These are phyloP conservation scores for Plestiodon gilberti DNA, from an alignment of 2,113 vertebrate genomes.

Conservation along the genomic window DNA sequence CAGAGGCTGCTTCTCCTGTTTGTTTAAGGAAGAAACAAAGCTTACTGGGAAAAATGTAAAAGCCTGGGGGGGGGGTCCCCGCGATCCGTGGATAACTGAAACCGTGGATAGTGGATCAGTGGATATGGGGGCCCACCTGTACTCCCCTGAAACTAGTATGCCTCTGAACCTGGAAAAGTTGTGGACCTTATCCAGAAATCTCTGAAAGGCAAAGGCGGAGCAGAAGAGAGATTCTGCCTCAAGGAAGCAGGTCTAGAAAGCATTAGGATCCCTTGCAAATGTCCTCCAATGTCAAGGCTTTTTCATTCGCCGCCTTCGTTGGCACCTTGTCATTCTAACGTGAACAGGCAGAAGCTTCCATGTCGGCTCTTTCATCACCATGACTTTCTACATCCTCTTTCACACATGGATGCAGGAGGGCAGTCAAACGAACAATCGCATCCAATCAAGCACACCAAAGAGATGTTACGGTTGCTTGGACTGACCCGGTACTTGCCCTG, in stretches of 20 bases:
- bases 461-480: background rate
- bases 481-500: background rate
- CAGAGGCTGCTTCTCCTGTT: too few relatives aligned
- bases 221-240: too few relatives aligned
- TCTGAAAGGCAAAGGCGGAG: background rate
- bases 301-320: background rate
- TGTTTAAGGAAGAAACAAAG: too few relatives aligned
- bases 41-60: too few relatives aligned
- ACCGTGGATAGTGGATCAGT: too few relatives aligned
- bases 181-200: background rate
- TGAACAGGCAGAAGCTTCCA: background rate
- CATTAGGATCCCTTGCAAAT: background rate
- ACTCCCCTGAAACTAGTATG: too few relatives aligned
- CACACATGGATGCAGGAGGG: background rate
- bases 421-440: conserved; percentile 7
- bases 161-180: background rate
- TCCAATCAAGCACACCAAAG: background rate
- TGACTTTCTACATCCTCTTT: conserved; percentile 6
- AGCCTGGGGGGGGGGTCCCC: too few relatives aligned
- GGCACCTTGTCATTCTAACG: background rate
- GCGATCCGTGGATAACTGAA: too few relatives aligned
- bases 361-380: background rate
- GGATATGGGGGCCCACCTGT: too few relatives aligned
- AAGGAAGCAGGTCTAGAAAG: background rate
- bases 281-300: background rate